Percentiles rank a stretch among this genome's conserved stretches.
Conservation (phyloP, 2,797 vertebrate genomes). For the Xerus rutilus region DNA sequence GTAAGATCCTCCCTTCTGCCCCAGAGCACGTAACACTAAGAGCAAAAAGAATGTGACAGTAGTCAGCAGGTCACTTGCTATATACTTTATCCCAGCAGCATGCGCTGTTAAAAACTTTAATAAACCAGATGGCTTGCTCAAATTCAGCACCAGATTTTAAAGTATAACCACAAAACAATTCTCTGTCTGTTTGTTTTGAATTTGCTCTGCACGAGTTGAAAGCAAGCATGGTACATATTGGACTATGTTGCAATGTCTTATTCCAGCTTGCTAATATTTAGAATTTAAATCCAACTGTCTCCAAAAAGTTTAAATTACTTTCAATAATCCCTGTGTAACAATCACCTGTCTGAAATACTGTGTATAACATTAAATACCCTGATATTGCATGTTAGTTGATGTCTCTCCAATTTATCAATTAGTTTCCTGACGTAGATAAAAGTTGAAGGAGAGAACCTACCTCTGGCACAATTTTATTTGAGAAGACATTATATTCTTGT, state of each 20-base stretch:
- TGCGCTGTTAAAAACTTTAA: background rate
- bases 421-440: background rate
- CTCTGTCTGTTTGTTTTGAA: background rate
- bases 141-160: background rate
- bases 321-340: background rate
- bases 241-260: background rate
- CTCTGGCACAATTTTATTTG: background rate
- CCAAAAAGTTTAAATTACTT: background rate
- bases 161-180: background rate
- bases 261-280: background rate
- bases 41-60: background rate
- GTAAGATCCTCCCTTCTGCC: background rate
- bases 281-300: background rate
- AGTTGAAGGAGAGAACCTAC: background rate
- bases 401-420: background rate
- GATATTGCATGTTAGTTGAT: background rate
- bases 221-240: background rate
- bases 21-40: background rate
- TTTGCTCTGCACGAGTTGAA: background rate
- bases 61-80: background rate
- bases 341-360: background rate
- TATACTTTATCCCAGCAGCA: background rate
- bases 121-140: background rate
- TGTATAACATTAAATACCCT: background rate
- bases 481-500: background rate